These are phyloP conservation scores for Zapornia atra DNA, from an alignment of 2,113 vertebrate species.

Conservation along the genomic window DNA sequence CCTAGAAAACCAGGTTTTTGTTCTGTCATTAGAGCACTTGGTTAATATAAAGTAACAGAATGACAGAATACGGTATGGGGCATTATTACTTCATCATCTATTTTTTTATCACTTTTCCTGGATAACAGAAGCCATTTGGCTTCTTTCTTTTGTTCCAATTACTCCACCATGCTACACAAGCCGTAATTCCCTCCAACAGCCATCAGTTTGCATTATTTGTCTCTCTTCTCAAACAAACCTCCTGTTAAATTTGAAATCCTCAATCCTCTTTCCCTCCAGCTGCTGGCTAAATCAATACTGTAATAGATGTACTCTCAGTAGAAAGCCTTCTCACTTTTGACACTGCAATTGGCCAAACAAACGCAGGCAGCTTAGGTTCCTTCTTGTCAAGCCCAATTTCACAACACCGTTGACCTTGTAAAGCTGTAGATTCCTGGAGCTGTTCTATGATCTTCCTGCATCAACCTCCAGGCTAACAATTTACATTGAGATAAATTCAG, in stretches of 20 bases:
- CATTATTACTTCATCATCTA: not conserved
- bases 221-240: constrained; percentile 53
- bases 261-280: not conserved
- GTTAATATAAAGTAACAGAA: not conserved
- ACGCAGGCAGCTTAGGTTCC: constrained; percentile 51
- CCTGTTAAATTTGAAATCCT: constrained; percentile 65
- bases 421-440: not conserved
- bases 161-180: not conserved
- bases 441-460: not conserved
- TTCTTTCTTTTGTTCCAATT: not conserved
- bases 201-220: constrained; percentile 58
- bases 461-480: constrained; percentile 2
- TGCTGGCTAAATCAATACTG: constrained; percentile 70
- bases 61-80: not conserved
- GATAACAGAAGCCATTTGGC: not conserved
- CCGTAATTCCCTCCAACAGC: constrained; percentile 23
- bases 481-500: not conserved
- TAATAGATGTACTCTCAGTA: constrained; percentile 67
- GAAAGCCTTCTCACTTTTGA: constrained; percentile 62
- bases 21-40: not conserved
- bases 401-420: not conserved
- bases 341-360: constrained; percentile 72
- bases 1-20: not conserved
- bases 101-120: not conserved
- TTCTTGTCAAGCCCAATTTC: not conserved